Percentiles rank a stretch among this genome's conserved stretches.
phyloP scores from a whole-genome alignment of 2,888 invertebrate species.

The Homarus gammarus region DNA sequence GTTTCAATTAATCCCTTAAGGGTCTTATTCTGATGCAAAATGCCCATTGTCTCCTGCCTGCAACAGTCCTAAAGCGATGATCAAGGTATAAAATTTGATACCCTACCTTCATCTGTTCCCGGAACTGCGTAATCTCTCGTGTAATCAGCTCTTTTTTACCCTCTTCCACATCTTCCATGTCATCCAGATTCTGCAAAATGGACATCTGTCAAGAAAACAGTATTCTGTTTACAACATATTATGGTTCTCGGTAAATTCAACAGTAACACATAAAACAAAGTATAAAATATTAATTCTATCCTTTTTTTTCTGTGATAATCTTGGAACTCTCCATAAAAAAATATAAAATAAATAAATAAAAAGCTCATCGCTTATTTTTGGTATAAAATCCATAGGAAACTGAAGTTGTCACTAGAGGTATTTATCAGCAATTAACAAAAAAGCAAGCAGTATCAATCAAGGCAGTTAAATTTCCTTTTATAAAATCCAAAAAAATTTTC shows the following conservation, averaged over 20 bases:
- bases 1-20: background rate
- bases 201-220: background rate
- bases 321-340: background rate
- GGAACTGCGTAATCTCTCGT: constrained; percentile 97
- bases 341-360: too few species aligned
- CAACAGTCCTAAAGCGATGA: constrained; percentile 39
- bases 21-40: constrained; percentile 15
- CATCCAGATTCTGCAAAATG: constrained; percentile 79
- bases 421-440: too few species aligned
- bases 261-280: too few species aligned
- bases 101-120: constrained; percentile 97
- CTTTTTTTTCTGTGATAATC: background rate
- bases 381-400: too few species aligned
- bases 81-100: background rate
- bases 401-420: too few species aligned
- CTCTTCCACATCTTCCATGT: constrained; percentile 92
- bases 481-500: too few species aligned
- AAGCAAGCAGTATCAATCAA: too few species aligned
- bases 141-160: constrained; percentile 97
- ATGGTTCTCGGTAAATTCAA: too few species aligned
- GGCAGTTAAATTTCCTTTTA: too few species aligned
- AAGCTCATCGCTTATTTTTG: too few species aligned
- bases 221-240: too few species aligned
- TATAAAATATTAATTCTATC: too few species aligned
- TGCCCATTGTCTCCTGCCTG: constrained; percentile 44